Evolutionary conservation across 2,113 vertebrate species (phyloP), one percentile per base, ranked within the genome.

Genomic region (Rhagologus leucostigma): DNA sequence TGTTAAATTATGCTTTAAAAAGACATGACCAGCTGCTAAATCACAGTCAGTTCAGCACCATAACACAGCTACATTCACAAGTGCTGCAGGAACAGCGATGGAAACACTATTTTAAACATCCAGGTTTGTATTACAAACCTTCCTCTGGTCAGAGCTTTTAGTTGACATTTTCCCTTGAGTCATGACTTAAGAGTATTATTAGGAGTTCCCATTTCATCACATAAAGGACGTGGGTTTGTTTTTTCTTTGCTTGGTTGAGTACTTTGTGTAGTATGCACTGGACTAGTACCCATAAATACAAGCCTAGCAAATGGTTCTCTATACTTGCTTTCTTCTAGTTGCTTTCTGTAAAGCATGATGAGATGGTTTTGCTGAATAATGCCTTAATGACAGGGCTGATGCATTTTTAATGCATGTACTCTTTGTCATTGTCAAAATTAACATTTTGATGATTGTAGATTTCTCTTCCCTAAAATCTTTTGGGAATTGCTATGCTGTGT

Each of bases 51-150:
- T 65, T 71, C 75, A 92, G 85, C 62, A 41, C 29, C 3, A 11
- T 93, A 84, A 68, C 49, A 63, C 39, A 81, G 32, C 24, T 56
- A 81, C 69, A 52, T 78, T 90, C n/a, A 74, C 73, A 86, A 97
- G 41, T 53, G 42, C 62, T 71, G 75, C 86, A 95, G 74, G n/a
- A 95, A 69, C 75, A 96, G 89, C 23, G 17, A 79, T 26, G 78
- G 81, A 93, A 95, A 77, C 32, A 56, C 47, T 95, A 13, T 93
- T 95, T 94, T 93, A 89, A 94, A 76, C 69, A 95, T 71, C 41
- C 79, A 92, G 35, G 56, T 96, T 96, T 96, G 68, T 96, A 91
- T 90, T 95, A 91, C 87, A 97, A 97, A 94, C 92, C 89, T 96
- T 62, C 27, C 71, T 94, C 88, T 96, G 91, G 90, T 93, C 83